Percentiles rank a stretch among this genome's conserved stretches.
Conservation (phyloP, 2,113 vertebrate genomes). For the Emydocephalus ijimae region DNA sequence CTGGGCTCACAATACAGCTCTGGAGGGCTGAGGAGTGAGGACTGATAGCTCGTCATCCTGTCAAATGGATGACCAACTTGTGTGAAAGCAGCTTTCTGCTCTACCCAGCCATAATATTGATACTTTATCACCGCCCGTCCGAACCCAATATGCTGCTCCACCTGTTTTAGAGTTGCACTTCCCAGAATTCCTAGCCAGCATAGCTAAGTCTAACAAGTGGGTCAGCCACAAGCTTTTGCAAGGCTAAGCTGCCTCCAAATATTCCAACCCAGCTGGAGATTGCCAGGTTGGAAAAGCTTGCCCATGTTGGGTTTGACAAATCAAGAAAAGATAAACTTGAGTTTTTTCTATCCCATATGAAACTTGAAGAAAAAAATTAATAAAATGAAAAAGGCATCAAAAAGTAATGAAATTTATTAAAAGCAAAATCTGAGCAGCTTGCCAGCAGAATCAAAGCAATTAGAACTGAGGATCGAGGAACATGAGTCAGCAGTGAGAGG, state of each 20-base stretch:
- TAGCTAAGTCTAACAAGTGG: neutral
- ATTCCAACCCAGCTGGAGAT: neutral
- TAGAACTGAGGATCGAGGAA: neutral
- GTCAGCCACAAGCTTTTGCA: neutral
- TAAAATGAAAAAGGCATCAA: neutral
- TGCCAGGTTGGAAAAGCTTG: neutral
- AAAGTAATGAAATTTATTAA: neutral
- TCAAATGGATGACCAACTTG: neutral
- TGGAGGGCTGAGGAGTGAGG: neutral
- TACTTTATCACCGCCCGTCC: neutral
- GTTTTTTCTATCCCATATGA: neutral
- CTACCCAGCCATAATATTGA: neutral
- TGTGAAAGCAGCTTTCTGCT: neutral
- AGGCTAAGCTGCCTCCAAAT: neutral
- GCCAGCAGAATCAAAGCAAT: neutral
- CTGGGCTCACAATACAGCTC: neutral
- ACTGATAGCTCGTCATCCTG: neutral
- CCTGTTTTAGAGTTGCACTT: neutral
- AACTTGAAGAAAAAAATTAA: neutral
- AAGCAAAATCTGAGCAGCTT: neutral
- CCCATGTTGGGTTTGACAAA: neutral
- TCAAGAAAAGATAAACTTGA: too few relatives aligned
- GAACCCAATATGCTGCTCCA: neutral
- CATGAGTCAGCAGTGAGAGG: constrained; percentile 1
- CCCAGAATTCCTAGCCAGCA: neutral